Conservation (phyloP, 2,797 vertebrate genomes). For the Argya squamiceps region DNA sequence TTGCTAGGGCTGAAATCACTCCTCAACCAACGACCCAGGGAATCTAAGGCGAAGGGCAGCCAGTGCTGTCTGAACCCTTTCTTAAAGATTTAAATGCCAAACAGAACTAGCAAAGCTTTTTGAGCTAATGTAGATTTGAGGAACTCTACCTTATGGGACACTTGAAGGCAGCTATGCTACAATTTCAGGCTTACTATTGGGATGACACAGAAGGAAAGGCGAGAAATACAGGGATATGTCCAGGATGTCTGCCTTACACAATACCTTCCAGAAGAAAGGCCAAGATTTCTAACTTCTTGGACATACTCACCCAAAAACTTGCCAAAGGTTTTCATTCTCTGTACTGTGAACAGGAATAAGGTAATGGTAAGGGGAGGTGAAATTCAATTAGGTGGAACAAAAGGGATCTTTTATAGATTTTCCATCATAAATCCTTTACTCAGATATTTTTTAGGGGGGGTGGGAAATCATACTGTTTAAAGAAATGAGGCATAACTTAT, state of each 20-base stretch:
- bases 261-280: slow-evolving; percentile 61
- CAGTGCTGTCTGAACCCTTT: background rate
- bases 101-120: background rate
- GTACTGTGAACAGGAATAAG: slow-evolving; percentile 49
- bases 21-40: background rate
- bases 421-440: slow-evolving; percentile 58
- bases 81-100: background rate
- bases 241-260: slow-evolving; percentile 50
- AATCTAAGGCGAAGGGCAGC: background rate
- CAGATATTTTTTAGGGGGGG: background rate
- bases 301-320: background rate
- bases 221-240: background rate
- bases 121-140: background rate
- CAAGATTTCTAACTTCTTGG: slow-evolving; percentile 60
- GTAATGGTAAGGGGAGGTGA: slow-evolving; percentile 54
- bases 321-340: slow-evolving; percentile 58
- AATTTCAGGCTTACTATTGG: background rate
- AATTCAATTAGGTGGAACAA: slow-evolving; percentile 68
- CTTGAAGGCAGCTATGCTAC: background rate
- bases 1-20: background rate
- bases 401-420: slow-evolving; percentile 50
- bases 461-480: background rate
- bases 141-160: background rate
- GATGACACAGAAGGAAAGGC: background rate
- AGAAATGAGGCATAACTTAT: slow-evolving; percentile 58